Percentiles rank a stretch among this genome's conserved stretches.
These are phyloP conservation scores for Dryocosmus kuriphilus DNA, from an alignment of 2,888 invertebrate genomes.

Conservation along the genomic window DNA sequence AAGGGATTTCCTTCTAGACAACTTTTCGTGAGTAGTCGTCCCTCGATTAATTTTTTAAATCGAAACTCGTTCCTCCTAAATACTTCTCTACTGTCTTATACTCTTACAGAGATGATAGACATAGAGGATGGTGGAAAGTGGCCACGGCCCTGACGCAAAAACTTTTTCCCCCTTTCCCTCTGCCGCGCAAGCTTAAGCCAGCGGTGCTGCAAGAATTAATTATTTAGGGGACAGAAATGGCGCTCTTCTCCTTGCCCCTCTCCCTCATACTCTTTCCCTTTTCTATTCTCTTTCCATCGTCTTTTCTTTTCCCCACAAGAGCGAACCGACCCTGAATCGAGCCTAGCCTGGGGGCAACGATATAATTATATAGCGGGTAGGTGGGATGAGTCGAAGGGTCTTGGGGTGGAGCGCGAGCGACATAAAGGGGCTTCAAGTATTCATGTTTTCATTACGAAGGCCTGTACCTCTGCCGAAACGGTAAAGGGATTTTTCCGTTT, in stretches of 20 bases:
- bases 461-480: slow-evolving; percentile 58
- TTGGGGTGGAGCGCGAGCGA: slow-evolving; percentile 57
- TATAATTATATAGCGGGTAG: slow-evolving; percentile 75
- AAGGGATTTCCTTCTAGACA: slow-evolving; percentile 16
- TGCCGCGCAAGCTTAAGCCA: slow-evolving; percentile 70
- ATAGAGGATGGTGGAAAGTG: slow-evolving; percentile 1
- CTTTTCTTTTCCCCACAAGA: slow-evolving; percentile 9
- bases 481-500: slow-evolving; percentile 63
- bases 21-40: neutral
- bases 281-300: slow-evolving; percentile 46
- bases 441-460: slow-evolving; percentile 77
- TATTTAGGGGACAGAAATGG: slow-evolving; percentile 78
- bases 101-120: neutral
- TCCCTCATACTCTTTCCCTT: neutral
- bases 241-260: slow-evolving; percentile 61
- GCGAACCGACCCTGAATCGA: slow-evolving; percentile 58
- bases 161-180: slow-evolving; percentile 42
- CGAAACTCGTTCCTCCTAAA: slow-evolving; percentile 19
- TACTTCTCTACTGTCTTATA: neutral
- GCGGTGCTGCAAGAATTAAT: slow-evolving; percentile 77
- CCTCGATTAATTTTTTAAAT: slow-evolving; percentile 29
- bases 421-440: slow-evolving; percentile 73
- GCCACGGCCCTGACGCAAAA: neutral
- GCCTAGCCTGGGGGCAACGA: slow-evolving; percentile 75
- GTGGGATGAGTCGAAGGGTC: slow-evolving; percentile 55